A percentile compares a stretch with the other conserved stretches of the same genome.
phyloP scores from a whole-genome alignment of 2,113 vertebrate genomes.

The Phoenicopterus ruber region DNA sequence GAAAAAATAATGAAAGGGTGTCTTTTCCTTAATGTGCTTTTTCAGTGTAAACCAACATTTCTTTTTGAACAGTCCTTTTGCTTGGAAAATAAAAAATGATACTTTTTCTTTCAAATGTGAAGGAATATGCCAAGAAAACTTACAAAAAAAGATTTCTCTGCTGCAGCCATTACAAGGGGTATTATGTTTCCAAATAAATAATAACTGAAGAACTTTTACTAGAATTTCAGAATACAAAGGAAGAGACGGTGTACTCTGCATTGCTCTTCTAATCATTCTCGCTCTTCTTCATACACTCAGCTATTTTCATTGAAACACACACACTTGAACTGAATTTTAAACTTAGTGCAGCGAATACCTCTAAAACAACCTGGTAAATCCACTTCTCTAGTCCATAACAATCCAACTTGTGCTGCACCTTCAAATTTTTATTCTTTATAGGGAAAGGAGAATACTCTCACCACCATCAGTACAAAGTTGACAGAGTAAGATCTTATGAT shows the following conservation, averaged over 20 bases:
- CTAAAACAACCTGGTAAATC: not conserved
- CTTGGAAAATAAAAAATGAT: not conserved
- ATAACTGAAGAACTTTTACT: not conserved
- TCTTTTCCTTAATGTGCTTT: not conserved
- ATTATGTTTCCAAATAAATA: not conserved
- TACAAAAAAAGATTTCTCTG: not conserved
- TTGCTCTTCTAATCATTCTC: not conserved
- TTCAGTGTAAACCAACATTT: not conserved
- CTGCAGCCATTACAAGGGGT: not conserved
- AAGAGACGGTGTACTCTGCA: not conserved
- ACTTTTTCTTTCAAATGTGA: not conserved
- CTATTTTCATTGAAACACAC: not conserved
- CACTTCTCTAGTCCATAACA: fast-evolving
- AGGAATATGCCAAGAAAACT: not conserved
- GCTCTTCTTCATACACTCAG: not conserved
- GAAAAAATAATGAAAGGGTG: not conserved
- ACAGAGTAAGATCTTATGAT: not conserved
- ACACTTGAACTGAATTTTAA: not conserved
- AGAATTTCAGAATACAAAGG: not conserved
- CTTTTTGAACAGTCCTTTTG: not conserved
- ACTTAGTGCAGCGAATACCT: not conserved
- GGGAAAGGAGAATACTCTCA: not conserved
- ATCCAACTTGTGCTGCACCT: fast-evolving
- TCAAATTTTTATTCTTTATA: not conserved
- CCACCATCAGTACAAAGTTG: not conserved